phyloP scores from a whole-genome alignment of 2,797 vertebrate genomes.

The Sebastes taczanowskii region DNA sequence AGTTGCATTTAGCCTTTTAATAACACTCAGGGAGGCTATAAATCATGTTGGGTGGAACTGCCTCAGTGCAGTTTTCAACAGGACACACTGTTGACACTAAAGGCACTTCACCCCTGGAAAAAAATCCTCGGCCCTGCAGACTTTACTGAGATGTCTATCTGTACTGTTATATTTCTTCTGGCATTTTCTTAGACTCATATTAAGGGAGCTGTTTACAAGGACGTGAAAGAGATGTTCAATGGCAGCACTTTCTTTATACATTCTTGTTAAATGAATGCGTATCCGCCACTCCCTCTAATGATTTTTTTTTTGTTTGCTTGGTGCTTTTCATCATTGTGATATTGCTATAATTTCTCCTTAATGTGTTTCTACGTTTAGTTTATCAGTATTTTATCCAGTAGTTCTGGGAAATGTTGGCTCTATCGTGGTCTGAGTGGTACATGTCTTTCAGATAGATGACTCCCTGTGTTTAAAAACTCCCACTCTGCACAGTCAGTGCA shows the following conservation, averaged over 20 bases:
- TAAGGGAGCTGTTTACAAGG: conserved; percentile 3
- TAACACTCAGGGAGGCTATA: conserved; percentile 77
- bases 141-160: conserved; percentile 47
- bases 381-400: conserved; percentile 15
- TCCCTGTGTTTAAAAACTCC: conserved; percentile 37
- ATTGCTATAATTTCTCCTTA: not conserved
- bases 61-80: conserved; percentile 66
- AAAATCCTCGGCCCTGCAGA: conserved; percentile 29
- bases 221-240: conserved; percentile 14
- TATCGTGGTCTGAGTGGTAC: conserved; percentile 20
- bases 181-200: conserved; percentile 25
- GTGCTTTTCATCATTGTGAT: not conserved
- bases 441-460: conserved; percentile 41
- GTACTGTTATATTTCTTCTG: conserved; percentile 26
- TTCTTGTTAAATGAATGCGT: not conserved
- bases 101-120: conserved; percentile 74
- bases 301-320: not conserved
- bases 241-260: not conserved
- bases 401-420: conserved; percentile 5
- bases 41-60: conserved; percentile 75
- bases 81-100: conserved; percentile 81
- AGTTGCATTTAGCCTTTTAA: conserved; percentile 75
- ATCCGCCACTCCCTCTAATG: not conserved
- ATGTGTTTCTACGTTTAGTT: not conserved
- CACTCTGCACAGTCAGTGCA: conserved; percentile 47